Evolutionary conservation across 30 jellyfish, hydroid and myxozoan genomes (phyloP), one percentile per base, ranked within the genome.

Genomic region (Nemopilema nomurai): DNA sequence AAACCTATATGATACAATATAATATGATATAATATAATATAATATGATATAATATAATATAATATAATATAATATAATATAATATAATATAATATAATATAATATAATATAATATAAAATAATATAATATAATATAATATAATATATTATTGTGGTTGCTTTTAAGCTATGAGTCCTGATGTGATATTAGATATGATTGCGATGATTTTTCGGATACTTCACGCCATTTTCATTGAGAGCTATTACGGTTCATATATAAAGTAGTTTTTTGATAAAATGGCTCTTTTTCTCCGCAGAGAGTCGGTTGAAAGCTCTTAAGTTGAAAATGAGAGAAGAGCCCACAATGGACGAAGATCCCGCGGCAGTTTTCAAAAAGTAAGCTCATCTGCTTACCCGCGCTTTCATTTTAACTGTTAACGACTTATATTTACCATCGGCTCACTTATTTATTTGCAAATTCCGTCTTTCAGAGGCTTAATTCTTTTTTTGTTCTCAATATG

Each of bases 321-420:
- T 67, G 57, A 86, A 77, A 77, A 53, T 26, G 20, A 69, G 29
- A 32, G 86, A 83, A 83, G 90, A 76, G 51, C 89, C 84, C 9
- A 49, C 26, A 29, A 57, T 77, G 86, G 89, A 86, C 16, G 90
- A 76, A 9, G 95, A 86, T 20, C 87, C 95, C 71, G 95, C 95
- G 0, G 95, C 95, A 16, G 95, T 69, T 3, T 86, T 86, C 76
- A 86, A 86, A 70, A 86, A 86, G 89, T 77, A 41, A 20, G 91
- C 23, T 16, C 41, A 19, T 0, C 33, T 18, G 33, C 76, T 18
- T 9, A 67, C 17, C 51, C 7, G 17, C 33, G 32, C 23, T 67
- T 28, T 6, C 57, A 41, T 41, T 6, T 41, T 41, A 3, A 41
- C 9, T 41, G 6, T 41, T 13, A 41, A 13, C 57, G 13, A 41